Evolutionary conservation across 2,113 vertebrate genomes (phyloP).

Genomic region (Paedocypris sp.): DNA sequence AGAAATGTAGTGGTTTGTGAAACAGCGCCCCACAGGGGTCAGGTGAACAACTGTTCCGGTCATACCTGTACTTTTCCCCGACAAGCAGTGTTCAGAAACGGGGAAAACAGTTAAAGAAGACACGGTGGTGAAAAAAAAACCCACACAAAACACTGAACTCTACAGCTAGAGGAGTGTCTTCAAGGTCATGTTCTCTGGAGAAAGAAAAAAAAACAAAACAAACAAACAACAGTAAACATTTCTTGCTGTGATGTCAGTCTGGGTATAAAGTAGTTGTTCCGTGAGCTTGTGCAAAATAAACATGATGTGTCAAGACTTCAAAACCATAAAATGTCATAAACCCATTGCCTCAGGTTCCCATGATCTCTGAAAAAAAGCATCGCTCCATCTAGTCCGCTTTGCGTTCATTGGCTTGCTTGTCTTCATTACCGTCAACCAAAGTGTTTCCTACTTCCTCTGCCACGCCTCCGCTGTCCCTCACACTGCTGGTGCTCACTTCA

Average conservation of each 20-base stretch:
- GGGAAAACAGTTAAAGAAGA: background rate
- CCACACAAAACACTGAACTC: too few relatives aligned
- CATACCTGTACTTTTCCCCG: background rate
- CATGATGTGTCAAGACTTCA: too few relatives aligned
- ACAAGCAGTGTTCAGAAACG: background rate
- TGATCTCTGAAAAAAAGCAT: too few relatives aligned
- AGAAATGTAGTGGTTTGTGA: slow-evolving; percentile 17
- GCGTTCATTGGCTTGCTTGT: slow-evolving; percentile 32
- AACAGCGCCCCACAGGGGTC: slow-evolving; percentile 24
- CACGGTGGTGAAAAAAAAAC: background rate
- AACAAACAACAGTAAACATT: background rate
- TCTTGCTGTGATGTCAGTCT: background rate
- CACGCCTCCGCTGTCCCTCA: slow-evolving; percentile 51
- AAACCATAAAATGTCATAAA: too few relatives aligned
- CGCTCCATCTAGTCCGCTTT: slow-evolving; percentile 26
- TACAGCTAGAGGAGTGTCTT: background rate
- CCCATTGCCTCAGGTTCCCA: too few relatives aligned
- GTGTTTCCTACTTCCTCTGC: slow-evolving; percentile 38
- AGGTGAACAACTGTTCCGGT: slow-evolving; percentile 13
- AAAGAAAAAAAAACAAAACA: background rate
- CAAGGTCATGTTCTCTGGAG: background rate
- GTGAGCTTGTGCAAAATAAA: too few relatives aligned
- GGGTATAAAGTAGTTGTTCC: too few relatives aligned
- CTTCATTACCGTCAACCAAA: slow-evolving; percentile 36
- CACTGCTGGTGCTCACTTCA: slow-evolving; percentile 63